phyloP scores from a whole-genome alignment of 1,140 invertebrate genomes.

The Anoplophora glabripennis region DNA sequence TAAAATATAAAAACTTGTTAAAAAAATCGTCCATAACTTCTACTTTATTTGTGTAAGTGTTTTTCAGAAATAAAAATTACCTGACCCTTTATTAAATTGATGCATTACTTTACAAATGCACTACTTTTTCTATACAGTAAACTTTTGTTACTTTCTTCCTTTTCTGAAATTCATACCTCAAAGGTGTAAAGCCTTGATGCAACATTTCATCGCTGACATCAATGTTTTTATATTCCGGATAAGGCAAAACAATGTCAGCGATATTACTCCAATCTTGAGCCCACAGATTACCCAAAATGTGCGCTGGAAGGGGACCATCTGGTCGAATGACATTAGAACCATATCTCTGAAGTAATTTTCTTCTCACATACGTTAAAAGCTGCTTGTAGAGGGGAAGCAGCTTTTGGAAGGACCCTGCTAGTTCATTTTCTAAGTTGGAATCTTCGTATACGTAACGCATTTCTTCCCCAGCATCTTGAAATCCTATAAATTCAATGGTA shows the following conservation, averaged over 20 bases:
- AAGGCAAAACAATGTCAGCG: slow-evolving; percentile 75
- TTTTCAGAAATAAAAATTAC: too few relatives aligned
- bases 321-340: slow-evolving; percentile 59
- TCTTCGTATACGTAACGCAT: slow-evolving; percentile 70
- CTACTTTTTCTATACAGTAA: neutral
- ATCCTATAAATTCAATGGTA: slow-evolving; percentile 54
- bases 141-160: too few relatives aligned
- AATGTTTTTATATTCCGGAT: slow-evolving; percentile 64
- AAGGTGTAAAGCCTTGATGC: slow-evolving; percentile 67
- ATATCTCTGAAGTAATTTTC: slow-evolving; percentile 67
- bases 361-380: slow-evolving; percentile 80
- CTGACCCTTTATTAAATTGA: slow-evolving; percentile 4
- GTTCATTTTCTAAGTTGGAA: slow-evolving; percentile 63
- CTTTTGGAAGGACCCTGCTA: slow-evolving; percentile 68
- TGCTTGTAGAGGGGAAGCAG: slow-evolving; percentile 79
- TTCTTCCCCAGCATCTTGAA: slow-evolving; percentile 73
- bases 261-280: slow-evolving; percentile 80
- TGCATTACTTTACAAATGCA: neutral
- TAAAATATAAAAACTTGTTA: too few relatives aligned
- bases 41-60: too few relatives aligned
- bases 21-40: too few relatives aligned
- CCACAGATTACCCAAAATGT: slow-evolving; percentile 83
- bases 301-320: slow-evolving; percentile 75
- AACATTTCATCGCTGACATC: slow-evolving; percentile 77
- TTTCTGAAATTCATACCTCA: slow-evolving; percentile 54